Conservation (phyloP, 2,888 invertebrate genomes). For the Trissoscelio sp. region DNA sequence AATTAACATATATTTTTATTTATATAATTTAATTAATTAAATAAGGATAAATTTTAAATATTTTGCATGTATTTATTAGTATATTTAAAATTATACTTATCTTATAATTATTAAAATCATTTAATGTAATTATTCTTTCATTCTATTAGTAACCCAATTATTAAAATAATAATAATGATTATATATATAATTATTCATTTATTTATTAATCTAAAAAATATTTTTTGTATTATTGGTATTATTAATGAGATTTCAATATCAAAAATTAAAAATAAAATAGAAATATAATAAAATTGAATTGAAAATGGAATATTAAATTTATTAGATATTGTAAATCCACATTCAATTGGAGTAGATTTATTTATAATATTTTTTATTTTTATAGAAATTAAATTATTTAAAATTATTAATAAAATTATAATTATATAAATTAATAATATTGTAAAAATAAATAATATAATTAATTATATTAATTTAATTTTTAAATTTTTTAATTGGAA, state of each 20-base stretch:
- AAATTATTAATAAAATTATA: conserved; percentile 74
- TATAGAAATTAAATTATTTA: conserved; percentile 84
- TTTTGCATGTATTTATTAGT: no score
- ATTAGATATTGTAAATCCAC: conserved; percentile 86
- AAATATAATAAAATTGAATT: conserved; percentile 87
- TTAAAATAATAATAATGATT: conserved; percentile 82
- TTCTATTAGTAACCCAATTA: conserved; percentile 83
- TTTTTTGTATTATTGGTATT: conserved; percentile 85
- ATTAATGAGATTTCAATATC: conserved; percentile 89
- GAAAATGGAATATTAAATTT: conserved; percentile 85
- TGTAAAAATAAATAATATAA: conserved; percentile 73
- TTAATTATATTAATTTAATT: conserved; percentile 75
- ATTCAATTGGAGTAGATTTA: conserved; percentile 87
- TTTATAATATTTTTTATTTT: conserved; percentile 82
- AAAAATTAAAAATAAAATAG: conserved; percentile 89
- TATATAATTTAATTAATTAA: neutral
- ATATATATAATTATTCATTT: conserved; percentile 82
- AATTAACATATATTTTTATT: no score
- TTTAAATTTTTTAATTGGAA: conserved; percentile 88
- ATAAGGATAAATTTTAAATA: no score
- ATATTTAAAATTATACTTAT: no score
- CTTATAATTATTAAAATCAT: conserved; percentile 54
- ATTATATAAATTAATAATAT: conserved; percentile 61
- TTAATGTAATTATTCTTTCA: conserved; percentile 60
- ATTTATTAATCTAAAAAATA: neutral